Evolutionary conservation across 2,113 vertebrate genomes (phyloP), one percentile per base, ranked within the genome.

Genomic region (Rhinolophus ferrumequinum): DNA sequence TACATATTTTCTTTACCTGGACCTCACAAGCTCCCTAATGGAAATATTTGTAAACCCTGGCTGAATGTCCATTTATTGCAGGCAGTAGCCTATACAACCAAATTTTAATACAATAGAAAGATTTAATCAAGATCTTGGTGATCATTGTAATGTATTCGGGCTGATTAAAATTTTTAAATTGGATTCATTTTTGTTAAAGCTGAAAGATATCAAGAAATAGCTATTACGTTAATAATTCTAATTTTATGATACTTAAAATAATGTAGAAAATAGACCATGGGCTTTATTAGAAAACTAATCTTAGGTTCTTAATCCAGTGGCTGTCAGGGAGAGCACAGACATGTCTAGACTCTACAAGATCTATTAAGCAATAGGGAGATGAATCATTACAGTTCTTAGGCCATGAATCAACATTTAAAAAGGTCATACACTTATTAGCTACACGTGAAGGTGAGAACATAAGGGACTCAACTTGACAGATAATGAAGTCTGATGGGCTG

Each of bases 151-250:
- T 79, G 35, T 69, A 88, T 73, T 83, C 22, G 73, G 44, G 15
- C 8, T 88, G 54, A 66, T 80, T 84, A 88, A 60, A 89, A 62
- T 22, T 28, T 89, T 93, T 69, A 73, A 96, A 92, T 56, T 87
- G 75, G 30, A 18, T 76, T 85, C 44, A 33, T 50, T 64, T 86
- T 90, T 87, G 64, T 80, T 90, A 77, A 70, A 52, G 44, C 26
- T 82, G 50, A 90, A 90, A 82, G 13, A 64, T 70, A 93, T 38
- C 24, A 30, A 82, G 16, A 90, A 88, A 83, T 76, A 77, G 13
- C 4, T 77, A 44, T 88, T 35, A 56, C 19, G 70, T 89, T 94
- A 93, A 81, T 62, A 84, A 86, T 94, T 77, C 5, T 94, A 91
- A 72, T 50, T 85, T 38, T 80, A 8, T 83, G 30, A 80, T 87